Evolutionary conservation across 2,888 invertebrate species (phyloP).

Genomic region (Drosophila mettleri): DNA sequence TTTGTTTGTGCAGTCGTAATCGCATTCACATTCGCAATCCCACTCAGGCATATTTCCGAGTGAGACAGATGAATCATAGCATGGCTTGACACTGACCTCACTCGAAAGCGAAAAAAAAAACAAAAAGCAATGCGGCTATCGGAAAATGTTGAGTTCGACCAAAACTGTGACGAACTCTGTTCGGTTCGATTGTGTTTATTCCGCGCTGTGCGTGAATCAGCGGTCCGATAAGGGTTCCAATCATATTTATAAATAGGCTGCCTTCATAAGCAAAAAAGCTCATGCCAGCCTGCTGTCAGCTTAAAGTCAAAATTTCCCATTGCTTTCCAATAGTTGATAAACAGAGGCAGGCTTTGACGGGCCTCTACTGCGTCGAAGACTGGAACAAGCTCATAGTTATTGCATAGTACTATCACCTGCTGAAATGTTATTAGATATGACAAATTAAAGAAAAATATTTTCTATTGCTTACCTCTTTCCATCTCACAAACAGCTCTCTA

Average conservation of each 20-base stretch:
- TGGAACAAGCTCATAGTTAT: neutral
- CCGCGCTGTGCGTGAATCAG: constrained; percentile 23
- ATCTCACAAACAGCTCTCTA: neutral
- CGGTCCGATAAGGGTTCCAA: constrained; percentile 21
- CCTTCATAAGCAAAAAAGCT: neutral
- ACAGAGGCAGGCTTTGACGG: neutral
- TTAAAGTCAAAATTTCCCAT: constrained; percentile 2
- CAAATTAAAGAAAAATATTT: constrained; percentile 2
- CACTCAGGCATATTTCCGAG: constrained; percentile 34
- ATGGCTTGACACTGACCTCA: constrained; percentile 15
- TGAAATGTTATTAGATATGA: neutral
- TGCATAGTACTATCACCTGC: neutral
- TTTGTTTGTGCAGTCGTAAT: constrained; percentile 17
- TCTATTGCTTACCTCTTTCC: neutral
- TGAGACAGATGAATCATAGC: constrained; percentile 37
- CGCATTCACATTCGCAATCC: constrained; percentile 8
- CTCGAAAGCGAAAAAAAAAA: neutral
- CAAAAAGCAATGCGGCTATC: neutral
- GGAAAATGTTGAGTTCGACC: constrained; percentile 10
- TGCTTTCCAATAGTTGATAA: constrained; percentile 1
- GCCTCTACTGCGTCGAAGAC: too few relatives aligned
- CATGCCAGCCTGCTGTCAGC: constrained; percentile 14
- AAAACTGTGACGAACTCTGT: constrained; percentile 21
- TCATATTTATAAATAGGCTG: constrained; percentile 24
- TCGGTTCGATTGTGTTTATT: constrained; percentile 13